Evolutionary conservation across 2,888 invertebrate genomes (phyloP).

Genomic region (Macropis europaea): DNA sequence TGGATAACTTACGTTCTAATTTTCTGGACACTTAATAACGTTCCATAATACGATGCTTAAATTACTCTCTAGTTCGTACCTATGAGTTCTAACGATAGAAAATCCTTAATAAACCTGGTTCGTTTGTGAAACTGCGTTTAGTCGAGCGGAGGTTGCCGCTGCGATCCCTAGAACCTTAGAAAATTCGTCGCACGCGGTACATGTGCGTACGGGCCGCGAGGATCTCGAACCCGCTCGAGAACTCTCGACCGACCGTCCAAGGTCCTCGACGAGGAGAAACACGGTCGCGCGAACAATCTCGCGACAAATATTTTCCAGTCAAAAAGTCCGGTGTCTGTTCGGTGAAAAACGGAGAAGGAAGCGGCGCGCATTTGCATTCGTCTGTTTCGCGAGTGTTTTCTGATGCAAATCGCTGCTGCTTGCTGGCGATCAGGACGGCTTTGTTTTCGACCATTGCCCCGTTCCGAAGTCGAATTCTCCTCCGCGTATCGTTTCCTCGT

Average conservation of each 20-base stretch:
- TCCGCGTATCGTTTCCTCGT: too few species aligned
- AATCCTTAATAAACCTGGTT: conserved; percentile 58
- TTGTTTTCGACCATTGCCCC: conserved; percentile 2
- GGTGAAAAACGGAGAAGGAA: background rate
- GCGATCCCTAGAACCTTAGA: conserved; percentile 35
- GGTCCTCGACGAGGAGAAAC: too few species aligned
- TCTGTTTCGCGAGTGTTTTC: conserved; percentile 4
- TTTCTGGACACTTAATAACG: conserved; percentile 36
- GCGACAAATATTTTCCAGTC: too few species aligned
- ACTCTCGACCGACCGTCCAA: background rate
- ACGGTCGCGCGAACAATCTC: too few species aligned
- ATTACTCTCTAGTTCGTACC: conserved; percentile 38
- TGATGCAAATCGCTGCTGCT: conserved; percentile 23
- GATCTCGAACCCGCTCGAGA: conserved; percentile 1
- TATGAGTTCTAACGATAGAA: conserved; percentile 52
- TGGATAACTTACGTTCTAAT: conserved; percentile 18
- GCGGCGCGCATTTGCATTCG: too few species aligned
- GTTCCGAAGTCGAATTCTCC: too few species aligned
- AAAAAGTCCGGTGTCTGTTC: too few species aligned
- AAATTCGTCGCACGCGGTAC: conserved; percentile 34
- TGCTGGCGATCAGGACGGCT: conserved; percentile 15
- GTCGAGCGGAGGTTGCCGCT: background rate
- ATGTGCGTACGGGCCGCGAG: background rate
- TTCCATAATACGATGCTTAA: conserved; percentile 32
- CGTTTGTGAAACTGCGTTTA: conserved; percentile 43